Conservation (phyloP, 2,797 vertebrate genomes). For the Sebastes trivittatus region DNA sequence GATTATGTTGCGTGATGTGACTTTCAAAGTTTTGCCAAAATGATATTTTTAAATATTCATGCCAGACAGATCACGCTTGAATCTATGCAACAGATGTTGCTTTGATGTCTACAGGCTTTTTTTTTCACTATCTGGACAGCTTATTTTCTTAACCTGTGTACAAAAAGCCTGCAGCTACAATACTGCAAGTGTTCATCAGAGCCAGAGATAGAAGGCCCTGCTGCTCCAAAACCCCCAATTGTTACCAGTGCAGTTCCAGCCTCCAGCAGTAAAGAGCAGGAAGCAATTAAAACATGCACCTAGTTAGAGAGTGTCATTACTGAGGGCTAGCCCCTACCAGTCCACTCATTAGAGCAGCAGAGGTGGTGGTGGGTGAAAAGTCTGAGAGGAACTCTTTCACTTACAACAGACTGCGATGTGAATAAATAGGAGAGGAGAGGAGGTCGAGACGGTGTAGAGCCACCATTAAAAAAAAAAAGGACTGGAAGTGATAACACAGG, state of each 20-base stretch:
- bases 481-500: slow-evolving; percentile 2
- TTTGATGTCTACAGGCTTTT: slow-evolving; percentile 4
- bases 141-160: slow-evolving; percentile 47
- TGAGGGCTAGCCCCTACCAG: slow-evolving; percentile 74
- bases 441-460: slow-evolving; percentile 11
- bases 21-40: not conserved
- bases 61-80: not conserved
- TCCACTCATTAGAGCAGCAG: slow-evolving; percentile 82
- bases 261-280: slow-evolving; percentile 84
- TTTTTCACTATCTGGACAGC: not conserved
- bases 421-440: slow-evolving; percentile 35
- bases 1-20: not conserved
- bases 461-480: slow-evolving; percentile 26
- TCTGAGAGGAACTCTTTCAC: slow-evolving; percentile 74
- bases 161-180: slow-evolving; percentile 63
- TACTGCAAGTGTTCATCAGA: slow-evolving; percentile 63
- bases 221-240: slow-evolving; percentile 63
- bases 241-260: slow-evolving; percentile 70
- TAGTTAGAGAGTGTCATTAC: slow-evolving; percentile 83
- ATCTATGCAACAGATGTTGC: not conserved
- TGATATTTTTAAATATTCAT: not conserved
- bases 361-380: slow-evolving; percentile 69
- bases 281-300: slow-evolving; percentile 85
- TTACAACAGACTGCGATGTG: slow-evolving; percentile 42
- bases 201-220: slow-evolving; percentile 67